Percentiles rank a stretch among this genome's conserved stretches.
These are phyloP conservation scores for Lithophane leautieri DNA, from an alignment of 2,888 invertebrate genomes.

Conservation along the genomic window DNA sequence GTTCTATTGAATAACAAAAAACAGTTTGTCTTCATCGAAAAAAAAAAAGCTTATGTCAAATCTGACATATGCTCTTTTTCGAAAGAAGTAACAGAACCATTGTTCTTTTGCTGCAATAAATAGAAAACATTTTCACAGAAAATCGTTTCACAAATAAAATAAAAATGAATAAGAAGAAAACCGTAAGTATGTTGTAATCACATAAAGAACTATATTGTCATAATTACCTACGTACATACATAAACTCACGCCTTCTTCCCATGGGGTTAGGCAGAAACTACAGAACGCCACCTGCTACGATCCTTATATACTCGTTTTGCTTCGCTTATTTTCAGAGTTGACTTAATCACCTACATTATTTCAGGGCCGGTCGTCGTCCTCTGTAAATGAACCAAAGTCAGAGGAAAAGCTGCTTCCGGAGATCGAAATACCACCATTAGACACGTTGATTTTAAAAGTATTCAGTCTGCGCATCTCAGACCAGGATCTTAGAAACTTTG, in stretches of 20 bases:
- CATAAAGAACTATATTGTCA: not conserved
- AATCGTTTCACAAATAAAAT: not conserved
- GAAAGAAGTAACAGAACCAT: not conserved
- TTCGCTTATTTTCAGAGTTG: not conserved
- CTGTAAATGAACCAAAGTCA: not conserved
- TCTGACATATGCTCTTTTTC: slow-evolving; percentile 16
- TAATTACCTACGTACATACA: not conserved
- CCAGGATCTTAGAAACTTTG: slow-evolving; percentile 69
- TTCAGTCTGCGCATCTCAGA: slow-evolving; percentile 74
- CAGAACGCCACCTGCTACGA: not conserved
- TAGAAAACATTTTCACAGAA: not conserved
- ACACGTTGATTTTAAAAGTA: slow-evolving; percentile 72
- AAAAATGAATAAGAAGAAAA: slow-evolving; percentile 30
- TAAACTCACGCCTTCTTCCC: not conserved
- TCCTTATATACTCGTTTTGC: not conserved
- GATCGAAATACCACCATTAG: slow-evolving; percentile 17
- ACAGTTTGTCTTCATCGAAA: not conserved
- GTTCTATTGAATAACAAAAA: not conserved
- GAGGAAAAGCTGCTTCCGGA: not conserved
- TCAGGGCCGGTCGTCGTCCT: not conserved
- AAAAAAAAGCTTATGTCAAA: slow-evolving; percentile 16
- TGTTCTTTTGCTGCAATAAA: not conserved
- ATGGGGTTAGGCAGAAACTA: not conserved
- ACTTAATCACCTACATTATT: not conserved
- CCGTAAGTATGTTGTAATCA: slow-evolving; percentile 12